Base-by-base conservation (phyloP, 2,888 invertebrate genomes). In the Epirrita christyi region DNA sequence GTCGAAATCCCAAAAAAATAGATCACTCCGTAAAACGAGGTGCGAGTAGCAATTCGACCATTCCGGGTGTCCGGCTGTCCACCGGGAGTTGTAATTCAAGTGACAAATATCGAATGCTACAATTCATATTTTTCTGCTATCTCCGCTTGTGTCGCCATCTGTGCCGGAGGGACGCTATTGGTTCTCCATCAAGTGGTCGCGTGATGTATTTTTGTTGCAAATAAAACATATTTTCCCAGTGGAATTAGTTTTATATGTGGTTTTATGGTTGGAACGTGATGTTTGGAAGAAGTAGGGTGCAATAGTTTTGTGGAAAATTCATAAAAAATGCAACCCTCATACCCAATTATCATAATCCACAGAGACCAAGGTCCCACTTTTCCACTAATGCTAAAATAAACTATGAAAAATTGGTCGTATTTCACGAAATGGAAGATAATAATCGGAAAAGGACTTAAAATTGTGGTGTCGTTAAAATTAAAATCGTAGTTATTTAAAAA, bases 61-160 rank as follows among this genome's bases (percentile, higher is more conserved):
- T 79, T 80, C 78, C 79, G 80, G 80, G 72, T 71, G 77, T 81
- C 79, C 80, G 80, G 80, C 72, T 71, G 76, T 80, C 92, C 88
- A 81, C 72, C 81, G 92, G 90, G 92, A 85, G 86, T 87, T 85
- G 85, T 92, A 92, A 90, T 86, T 92, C 91, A 90, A 88, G 88
- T 92, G 92, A 92, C 92, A 92, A 92, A 92, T 92, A 92, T 92
- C 92, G 91, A 88, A 88, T 75, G 87, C 86, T 80, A 87, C 90
- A 91, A 86, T 86, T 91, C 90, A 92, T 90, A 90, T 92, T 90
- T 92, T 91, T 91, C 77, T 88, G 90, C 91, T 91, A 91, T 92
- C 92, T 88, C 81, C 86, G 82, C 80, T 80, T 75, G 85, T 83
- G 88, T 79, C 88, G 86, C 91, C 91, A 91, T 92, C 90, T 92